Evolutionary conservation across 2,113 vertebrate species (phyloP).

Genomic region (Orientallactaga bullata): DNA sequence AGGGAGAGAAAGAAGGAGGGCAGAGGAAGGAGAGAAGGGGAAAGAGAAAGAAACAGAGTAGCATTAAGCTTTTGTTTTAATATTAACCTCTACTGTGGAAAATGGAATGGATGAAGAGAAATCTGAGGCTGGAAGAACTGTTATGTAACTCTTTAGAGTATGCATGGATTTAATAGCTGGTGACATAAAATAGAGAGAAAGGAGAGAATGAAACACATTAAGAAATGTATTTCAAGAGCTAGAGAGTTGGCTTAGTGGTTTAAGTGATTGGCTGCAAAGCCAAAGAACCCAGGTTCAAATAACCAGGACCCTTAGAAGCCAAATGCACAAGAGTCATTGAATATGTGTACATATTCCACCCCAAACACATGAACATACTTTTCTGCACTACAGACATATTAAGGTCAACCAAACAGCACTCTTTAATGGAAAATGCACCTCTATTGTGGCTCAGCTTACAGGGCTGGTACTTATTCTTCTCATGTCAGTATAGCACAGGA

Average conservation of each 20-base stretch:
- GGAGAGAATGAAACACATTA: neutral
- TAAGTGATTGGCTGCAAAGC: too few relatives aligned
- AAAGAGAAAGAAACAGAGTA: neutral
- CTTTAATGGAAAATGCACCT: slow-evolving; percentile 41
- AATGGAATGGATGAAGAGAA: neutral
- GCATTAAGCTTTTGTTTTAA: too few relatives aligned
- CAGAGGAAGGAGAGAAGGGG: neutral
- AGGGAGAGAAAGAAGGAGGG: too few relatives aligned
- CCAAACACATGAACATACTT: neutral
- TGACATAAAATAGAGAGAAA: neutral
- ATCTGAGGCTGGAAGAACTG: neutral
- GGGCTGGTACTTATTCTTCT: neutral
- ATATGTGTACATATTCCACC: neutral
- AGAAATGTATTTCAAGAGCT: neutral
- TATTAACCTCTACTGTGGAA: neutral
- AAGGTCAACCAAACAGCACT: neutral
- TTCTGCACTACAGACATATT: neutral
- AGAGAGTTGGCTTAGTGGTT: too few relatives aligned
- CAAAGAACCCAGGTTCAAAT: too few relatives aligned
- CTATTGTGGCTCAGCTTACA: neutral
- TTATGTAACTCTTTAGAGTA: neutral
- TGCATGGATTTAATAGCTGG: neutral
- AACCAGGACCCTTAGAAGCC: too few relatives aligned
- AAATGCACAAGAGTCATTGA: neutral
- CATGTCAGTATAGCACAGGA: neutral